Evolutionary conservation across 2,113 vertebrate species (phyloP).

Genomic region (Todiramphus saurophagus): DNA sequence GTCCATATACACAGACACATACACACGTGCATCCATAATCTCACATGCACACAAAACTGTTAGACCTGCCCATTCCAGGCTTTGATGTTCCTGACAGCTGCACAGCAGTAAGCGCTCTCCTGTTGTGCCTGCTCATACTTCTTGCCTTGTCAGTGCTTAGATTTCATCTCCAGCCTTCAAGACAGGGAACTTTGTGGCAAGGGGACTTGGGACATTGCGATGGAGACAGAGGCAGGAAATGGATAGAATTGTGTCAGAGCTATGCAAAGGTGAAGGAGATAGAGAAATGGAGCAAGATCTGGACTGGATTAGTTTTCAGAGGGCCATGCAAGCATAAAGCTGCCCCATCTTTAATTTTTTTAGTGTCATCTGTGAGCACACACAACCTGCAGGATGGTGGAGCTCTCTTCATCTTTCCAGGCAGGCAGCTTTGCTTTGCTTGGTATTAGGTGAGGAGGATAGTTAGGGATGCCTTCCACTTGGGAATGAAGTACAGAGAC

Average conservation of each 20-base stretch:
- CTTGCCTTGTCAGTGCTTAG: background rate
- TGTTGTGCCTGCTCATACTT: background rate
- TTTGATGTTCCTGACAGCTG: fast-evolving
- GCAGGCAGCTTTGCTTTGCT: background rate
- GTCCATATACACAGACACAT: background rate
- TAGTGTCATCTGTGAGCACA: background rate
- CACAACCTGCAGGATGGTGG: background rate
- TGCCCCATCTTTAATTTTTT: background rate
- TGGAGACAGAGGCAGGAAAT: background rate
- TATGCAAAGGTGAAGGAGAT: background rate
- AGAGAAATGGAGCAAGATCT: background rate
- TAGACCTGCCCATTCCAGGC: background rate
- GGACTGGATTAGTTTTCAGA: background rate
- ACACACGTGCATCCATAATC: background rate
- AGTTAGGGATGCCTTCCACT: background rate
- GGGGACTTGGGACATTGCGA: background rate
- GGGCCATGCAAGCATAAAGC: background rate
- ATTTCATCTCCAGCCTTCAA: background rate
- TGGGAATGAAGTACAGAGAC: background rate
- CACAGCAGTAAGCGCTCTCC: background rate
- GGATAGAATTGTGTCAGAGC: background rate
- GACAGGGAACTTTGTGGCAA: background rate
- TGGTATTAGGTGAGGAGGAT: background rate
- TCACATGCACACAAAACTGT: background rate
- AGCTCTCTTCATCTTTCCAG: background rate